Evolutionary conservation across 2,113 vertebrate species (phyloP).

Genomic region (Triplophysa dalaica): DNA sequence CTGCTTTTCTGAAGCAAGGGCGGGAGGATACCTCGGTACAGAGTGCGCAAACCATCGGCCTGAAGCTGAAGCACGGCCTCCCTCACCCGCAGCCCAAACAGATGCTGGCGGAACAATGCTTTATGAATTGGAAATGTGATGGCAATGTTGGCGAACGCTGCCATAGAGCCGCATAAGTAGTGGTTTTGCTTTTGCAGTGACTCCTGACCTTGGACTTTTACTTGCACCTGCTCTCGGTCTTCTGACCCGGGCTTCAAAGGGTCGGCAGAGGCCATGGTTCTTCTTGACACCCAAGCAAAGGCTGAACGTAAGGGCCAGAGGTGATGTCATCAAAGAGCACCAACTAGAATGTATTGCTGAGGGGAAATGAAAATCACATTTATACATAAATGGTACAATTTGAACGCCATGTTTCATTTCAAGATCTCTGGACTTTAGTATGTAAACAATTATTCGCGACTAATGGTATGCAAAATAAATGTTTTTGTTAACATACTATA

Average conservation of each 20-base stretch:
- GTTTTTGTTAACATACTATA: no score
- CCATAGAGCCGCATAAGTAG: conserved; percentile 87
- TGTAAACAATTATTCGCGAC: no score
- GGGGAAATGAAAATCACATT: neutral
- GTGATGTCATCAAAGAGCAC: neutral
- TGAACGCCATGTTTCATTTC: neutral
- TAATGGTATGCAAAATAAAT: no score
- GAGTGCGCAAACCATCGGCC: conserved; percentile 83
- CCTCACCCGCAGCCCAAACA: conserved; percentile 81
- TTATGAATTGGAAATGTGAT: conserved; percentile 94
- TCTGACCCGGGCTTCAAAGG: neutral
- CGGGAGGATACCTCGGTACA: conserved; percentile 89
- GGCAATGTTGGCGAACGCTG: conserved; percentile 88
- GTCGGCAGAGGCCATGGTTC: neutral
- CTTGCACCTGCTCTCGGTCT: neutral
- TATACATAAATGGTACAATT: neutral
- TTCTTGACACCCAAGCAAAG: neutral
- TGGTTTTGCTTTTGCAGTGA: conserved; percentile 69
- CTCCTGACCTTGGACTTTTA: neutral
- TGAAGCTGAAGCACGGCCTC: conserved; percentile 84
- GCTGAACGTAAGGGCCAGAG: neutral
- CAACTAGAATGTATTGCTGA: neutral
- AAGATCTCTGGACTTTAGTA: neutral
- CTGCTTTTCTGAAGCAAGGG: conserved; percentile 90
- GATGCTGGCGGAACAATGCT: conserved; percentile 89